phyloP scores from a whole-genome alignment of 1,140 invertebrate genomes.

The Heliconius himera region DNA sequence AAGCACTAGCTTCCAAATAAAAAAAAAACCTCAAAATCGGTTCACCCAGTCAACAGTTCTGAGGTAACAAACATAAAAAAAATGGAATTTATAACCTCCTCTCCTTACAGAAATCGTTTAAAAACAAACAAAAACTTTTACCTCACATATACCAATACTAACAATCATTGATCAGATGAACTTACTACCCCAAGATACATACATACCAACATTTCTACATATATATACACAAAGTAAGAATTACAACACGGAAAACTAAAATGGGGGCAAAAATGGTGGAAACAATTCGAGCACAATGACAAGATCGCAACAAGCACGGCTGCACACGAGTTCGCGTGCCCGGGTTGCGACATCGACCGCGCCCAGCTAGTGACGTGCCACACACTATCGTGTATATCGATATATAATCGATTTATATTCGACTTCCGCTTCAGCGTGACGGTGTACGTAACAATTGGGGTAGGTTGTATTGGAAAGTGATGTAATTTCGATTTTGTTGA shows the following conservation, averaged over 20 bases:
- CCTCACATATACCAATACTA: background rate
- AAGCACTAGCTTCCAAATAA: too few relatives aligned
- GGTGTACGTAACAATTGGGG: conserved; percentile 15
- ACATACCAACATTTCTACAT: background rate
- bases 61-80: too few relatives aligned
- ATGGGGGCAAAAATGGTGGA: conserved; percentile 52
- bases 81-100: too few relatives aligned
- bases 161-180: background rate
- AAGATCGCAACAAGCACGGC: conserved; percentile 54
- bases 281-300: conserved; percentile 56
- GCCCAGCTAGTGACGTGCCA: conserved; percentile 67
- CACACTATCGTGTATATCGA: conserved; percentile 41
- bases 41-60: too few relatives aligned
- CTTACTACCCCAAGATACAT: background rate
- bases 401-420: conserved; percentile 34
- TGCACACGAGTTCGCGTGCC: conserved; percentile 68
- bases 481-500: conserved; percentile 5
- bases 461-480: conserved; percentile 23
- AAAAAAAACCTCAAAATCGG: too few relatives aligned
- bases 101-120: too few relatives aligned
- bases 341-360: conserved; percentile 70
- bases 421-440: conserved; percentile 44
- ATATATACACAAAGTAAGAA: conserved; percentile 23
- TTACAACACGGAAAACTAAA: conserved; percentile 48
- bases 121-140: too few relatives aligned